phyloP scores from a whole-genome alignment of 2,888 invertebrate genomes.

The Dorcus hopei region DNA sequence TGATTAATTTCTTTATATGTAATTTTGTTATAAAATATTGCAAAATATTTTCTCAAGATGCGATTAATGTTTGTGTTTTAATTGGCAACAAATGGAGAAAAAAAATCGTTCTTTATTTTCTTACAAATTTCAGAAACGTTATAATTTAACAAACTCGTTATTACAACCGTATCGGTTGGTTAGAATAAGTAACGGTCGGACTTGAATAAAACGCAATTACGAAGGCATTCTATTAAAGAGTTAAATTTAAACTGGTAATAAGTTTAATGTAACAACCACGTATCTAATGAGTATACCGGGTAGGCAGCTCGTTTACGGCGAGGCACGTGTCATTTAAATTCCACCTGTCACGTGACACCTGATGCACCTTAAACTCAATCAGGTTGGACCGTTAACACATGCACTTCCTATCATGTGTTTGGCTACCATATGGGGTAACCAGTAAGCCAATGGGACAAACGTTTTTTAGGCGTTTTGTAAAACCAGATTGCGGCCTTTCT shows the following conservation, averaged over 20 bases:
- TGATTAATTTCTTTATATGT: no score
- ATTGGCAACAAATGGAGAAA: no score
- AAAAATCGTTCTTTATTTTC: no score
- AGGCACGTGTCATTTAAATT: constrained; percentile 38
- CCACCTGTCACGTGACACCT: constrained; percentile 43
- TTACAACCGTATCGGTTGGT: background rate
- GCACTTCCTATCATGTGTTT: constrained; percentile 13
- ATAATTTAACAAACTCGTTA: no score
- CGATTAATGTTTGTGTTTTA: no score
- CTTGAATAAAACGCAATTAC: constrained; percentile 5
- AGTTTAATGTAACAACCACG: constrained; percentile 1
- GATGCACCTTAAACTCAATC: constrained; percentile 30
- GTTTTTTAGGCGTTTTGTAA: background rate
- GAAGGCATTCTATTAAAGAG: constrained; percentile 4
- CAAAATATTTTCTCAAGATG: no score
- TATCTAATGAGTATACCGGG: background rate
- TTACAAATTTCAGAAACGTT: no score
- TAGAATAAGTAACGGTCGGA: background rate
- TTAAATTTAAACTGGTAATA: background rate
- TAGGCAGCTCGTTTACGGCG: background rate
- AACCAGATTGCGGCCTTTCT: background rate
- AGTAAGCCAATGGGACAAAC: constrained; percentile 14
- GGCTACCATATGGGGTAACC: constrained; percentile 29
- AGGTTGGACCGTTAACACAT: constrained; percentile 34
- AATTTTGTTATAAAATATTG: no score